Conservation (phyloP, 2,113 vertebrate genomes). For the Aspidoscelis tigris region DNA sequence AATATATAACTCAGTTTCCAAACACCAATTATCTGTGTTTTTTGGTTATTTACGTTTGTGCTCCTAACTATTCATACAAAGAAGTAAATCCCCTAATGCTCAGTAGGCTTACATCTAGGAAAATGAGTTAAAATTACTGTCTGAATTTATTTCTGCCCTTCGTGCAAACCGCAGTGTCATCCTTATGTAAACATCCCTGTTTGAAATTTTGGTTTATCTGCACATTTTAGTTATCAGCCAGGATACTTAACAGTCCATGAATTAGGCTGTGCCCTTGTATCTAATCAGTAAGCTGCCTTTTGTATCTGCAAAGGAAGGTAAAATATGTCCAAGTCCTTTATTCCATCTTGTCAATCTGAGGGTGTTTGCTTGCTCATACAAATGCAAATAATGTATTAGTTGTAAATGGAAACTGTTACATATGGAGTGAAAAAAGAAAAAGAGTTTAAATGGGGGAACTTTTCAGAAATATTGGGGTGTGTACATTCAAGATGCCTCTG, state of each 20-base stretch:
- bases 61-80: no score
- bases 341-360: conserved; percentile 21
- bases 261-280: background rate
- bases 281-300: background rate
- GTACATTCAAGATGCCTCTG: background rate
- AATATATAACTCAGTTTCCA: background rate
- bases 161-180: background rate
- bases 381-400: conserved; percentile 7
- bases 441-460: background rate
- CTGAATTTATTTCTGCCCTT: conserved; percentile 1
- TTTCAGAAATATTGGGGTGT: background rate
- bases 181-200: background rate
- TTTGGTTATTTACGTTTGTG: background rate
- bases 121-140: no score
- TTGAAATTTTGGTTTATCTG: conserved; percentile 24
- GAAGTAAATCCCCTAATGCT: no score
- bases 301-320: background rate
- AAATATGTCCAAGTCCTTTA: conserved; percentile 9
- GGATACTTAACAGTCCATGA: background rate
- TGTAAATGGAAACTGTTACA: background rate
- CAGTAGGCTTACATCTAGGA: no score
- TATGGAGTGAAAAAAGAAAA: background rate
- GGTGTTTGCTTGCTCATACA: conserved; percentile 1
- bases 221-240: background rate
- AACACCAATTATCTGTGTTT: background rate